A percentile compares a stretch with the other conserved stretches of the same genome.
Conservation (phyloP, 2,888 invertebrate genomes). For the Nomada ruficornis region DNA sequence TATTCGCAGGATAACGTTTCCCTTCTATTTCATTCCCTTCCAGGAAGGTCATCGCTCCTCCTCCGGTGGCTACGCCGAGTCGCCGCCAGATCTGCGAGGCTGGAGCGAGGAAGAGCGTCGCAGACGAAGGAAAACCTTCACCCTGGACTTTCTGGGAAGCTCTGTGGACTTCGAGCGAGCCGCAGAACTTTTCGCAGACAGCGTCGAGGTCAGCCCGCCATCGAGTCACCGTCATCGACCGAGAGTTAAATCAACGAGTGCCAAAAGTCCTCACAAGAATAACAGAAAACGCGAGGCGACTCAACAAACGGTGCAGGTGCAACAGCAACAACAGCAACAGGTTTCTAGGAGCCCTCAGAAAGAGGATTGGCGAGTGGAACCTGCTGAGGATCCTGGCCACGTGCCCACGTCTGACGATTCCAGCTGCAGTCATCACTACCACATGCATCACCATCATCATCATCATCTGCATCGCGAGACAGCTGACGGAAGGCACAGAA, state of each 20-base stretch:
- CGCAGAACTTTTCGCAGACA: slow-evolving; percentile 69
- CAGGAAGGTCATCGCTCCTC: slow-evolving; percentile 80
- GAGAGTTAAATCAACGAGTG: slow-evolving; percentile 69
- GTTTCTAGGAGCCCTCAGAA: slow-evolving; percentile 83
- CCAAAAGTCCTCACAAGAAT: slow-evolving; percentile 74
- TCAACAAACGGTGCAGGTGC: slow-evolving; percentile 59
- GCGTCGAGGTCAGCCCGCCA: slow-evolving; percentile 75
- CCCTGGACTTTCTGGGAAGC: slow-evolving; percentile 89
- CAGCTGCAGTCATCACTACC: slow-evolving; percentile 84
- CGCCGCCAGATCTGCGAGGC: slow-evolving; percentile 78
- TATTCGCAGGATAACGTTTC: too few species aligned
- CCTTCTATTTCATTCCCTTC: not conserved
- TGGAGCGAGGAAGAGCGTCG: slow-evolving; percentile 91
- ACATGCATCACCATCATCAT: slow-evolving; percentile 80
- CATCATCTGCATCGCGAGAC: slow-evolving; percentile 78
- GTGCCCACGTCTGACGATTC: slow-evolving; percentile 88
- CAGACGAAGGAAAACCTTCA: slow-evolving; percentile 90
- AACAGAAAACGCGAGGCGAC: slow-evolving; percentile 75
- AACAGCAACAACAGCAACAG: slow-evolving; percentile 83
- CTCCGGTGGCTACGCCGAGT: slow-evolving; percentile 82
- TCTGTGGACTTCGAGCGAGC: slow-evolving; percentile 85
- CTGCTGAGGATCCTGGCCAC: slow-evolving; percentile 86
- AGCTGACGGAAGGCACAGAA: slow-evolving; percentile 80
- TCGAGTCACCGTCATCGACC: slow-evolving; percentile 76
- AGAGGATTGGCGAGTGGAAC: slow-evolving; percentile 85